phyloP scores from a whole-genome alignment of 1,140 invertebrate genomes.

The Drosophila seguyi region DNA sequence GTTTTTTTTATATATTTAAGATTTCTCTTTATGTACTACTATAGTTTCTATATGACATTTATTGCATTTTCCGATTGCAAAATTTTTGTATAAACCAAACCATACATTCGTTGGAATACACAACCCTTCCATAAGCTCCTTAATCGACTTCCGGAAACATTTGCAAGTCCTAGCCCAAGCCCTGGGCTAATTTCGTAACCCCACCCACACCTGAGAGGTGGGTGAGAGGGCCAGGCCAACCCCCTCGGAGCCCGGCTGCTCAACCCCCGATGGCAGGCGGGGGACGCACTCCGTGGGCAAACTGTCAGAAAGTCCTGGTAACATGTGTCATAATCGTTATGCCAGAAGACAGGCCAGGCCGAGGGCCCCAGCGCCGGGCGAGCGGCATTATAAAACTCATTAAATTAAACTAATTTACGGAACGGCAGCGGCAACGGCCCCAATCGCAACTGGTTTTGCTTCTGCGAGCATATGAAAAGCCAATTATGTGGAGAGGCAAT shows the following conservation, averaged over 20 bases:
- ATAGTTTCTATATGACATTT: no score
- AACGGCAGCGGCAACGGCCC: slow-evolving; percentile 14
- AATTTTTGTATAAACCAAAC: neutral
- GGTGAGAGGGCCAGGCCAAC: neutral
- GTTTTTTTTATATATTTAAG: neutral
- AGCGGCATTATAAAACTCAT: slow-evolving; percentile 70
- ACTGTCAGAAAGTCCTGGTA: slow-evolving; percentile 52
- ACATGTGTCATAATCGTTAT: slow-evolving; percentile 81
- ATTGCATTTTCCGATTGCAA: no score
- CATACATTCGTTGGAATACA: neutral
- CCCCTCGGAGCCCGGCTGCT: neutral
- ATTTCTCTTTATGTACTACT: neutral
- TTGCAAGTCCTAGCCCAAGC: neutral
- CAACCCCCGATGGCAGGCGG: neutral
- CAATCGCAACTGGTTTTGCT: slow-evolving; percentile 5
- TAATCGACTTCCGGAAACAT: neutral
- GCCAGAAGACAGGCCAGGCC: slow-evolving; percentile 31
- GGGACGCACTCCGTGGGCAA: slow-evolving; percentile 16
- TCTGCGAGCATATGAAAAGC: slow-evolving; percentile 76
- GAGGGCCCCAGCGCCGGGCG: neutral
- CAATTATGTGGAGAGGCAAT: slow-evolving; percentile 71
- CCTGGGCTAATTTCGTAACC: slow-evolving; percentile 3
- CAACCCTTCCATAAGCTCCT: neutral
- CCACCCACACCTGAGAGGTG: slow-evolving; percentile 13
- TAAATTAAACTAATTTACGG: slow-evolving; percentile 80